A percentile compares a stretch with the other conserved stretches of the same genome.
These are phyloP conservation scores for Napeogenes sylphis DNA, from an alignment of 2,888 invertebrate species.

Conservation along the genomic window DNA sequence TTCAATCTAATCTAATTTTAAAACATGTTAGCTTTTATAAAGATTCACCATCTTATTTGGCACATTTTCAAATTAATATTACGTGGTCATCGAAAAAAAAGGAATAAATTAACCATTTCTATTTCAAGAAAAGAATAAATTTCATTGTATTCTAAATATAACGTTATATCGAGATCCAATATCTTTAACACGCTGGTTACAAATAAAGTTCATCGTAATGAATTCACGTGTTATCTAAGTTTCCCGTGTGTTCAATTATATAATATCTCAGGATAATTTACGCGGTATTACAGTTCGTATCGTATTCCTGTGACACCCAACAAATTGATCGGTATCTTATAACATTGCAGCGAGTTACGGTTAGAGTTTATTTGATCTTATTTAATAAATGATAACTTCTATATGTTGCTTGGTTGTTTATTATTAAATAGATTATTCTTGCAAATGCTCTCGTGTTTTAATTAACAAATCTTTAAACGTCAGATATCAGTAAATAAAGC, in stretches of 20 bases:
- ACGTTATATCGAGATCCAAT: neutral
- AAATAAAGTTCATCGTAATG: constrained; percentile 1
- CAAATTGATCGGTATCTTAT: constrained; percentile 34
- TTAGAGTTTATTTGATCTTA: constrained; percentile 27
- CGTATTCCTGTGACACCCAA: constrained; percentile 30
- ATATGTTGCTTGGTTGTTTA: constrained; percentile 17
- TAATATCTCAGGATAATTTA: constrained; percentile 25
- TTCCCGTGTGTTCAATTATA: constrained; percentile 25
- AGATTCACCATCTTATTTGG: too few relatives aligned
- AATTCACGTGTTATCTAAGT: constrained; percentile 17
- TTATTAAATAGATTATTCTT: constrained; percentile 5
- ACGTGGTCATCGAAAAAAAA: too few relatives aligned
- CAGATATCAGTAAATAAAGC: too few relatives aligned
- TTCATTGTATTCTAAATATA: neutral
- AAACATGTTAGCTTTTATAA: too few relatives aligned
- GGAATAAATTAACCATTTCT: too few relatives aligned
- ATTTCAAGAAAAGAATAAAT: too few relatives aligned
- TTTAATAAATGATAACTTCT: constrained; percentile 29
- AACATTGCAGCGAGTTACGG: constrained; percentile 27
- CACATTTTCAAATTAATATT: too few relatives aligned
- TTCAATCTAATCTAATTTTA: too few relatives aligned
- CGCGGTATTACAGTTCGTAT: constrained; percentile 28
- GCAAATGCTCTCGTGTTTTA: neutral
- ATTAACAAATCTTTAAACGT: neutral
- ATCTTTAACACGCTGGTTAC: neutral